Evolutionary conservation across 2,113 vertebrate species (phyloP), one percentile per base, ranked within the genome.

Genomic region (Micronycteris hirsuta): DNA sequence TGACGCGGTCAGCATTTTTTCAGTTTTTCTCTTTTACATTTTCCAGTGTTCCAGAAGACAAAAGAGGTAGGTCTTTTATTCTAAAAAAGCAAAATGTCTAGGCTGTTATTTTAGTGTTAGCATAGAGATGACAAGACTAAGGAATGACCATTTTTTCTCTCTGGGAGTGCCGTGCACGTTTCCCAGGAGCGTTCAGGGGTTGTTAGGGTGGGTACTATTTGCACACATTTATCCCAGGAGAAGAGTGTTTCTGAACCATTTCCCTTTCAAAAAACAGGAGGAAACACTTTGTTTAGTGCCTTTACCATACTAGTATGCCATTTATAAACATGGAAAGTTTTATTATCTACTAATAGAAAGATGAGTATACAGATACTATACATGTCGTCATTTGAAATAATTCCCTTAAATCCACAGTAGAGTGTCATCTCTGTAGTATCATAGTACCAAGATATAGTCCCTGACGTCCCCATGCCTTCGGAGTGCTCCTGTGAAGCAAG

Each of bases 1-100:
- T 98, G 98, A 98, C 95, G 93, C 41, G 95, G 98, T 98, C 98
- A 99, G 98, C 98, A 98, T n/a, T 96, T 99, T 98, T 97, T 97
- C 17, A 97, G 93, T 92, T 98, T 97, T 96, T 97, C 97, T 97
- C 96, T 98, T 98, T 98, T 97, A 97, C 98, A 98, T 98, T 98
- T 97, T 98, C 95, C 96, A 98, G 97, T 97, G 89, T 96, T 98
- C 97, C 45, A 86, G 95, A 98, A 98, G 96, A 96, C 96, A 98
- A 97, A 98, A 92, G 94, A 98, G 87, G 85, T 97, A 95, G n/a
- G 93, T 98, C 87, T 98, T 98, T 98, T 97, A 96, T 98, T 98
- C 89, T 96, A 67, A 78, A 91, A 97, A 95, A 95, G 86, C 90
- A 91, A 97, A 97, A 97, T 97, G 96, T 92, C 89, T 95, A 96